Base-by-base conservation (phyloP, 2,113 vertebrate species). In the Andinoacara biseriatus region DNA sequence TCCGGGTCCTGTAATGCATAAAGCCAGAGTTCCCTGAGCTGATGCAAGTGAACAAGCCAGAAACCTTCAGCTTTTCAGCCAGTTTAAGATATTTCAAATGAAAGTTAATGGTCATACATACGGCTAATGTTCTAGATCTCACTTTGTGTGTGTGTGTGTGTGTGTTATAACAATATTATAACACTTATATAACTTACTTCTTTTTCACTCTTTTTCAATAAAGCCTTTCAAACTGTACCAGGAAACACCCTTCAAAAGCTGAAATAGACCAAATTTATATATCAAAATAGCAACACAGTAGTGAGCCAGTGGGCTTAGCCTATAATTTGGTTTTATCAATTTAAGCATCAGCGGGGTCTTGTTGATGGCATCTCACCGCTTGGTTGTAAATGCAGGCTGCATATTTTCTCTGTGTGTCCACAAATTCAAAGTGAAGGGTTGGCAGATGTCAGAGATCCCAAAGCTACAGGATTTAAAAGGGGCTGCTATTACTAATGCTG, bases 401-500 rank as follows among this genome's bases (percentile, higher is more conserved):
- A 2, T 46, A 7, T 49, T 33, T 13, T 29, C 57, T 80, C 61
- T n/a, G n/a, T 31, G 63, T 77, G 80, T 63, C 76, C 31, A 46
- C 49, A 77, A 35, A 63, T 59, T 20, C 38, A 26, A 20, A 29
- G 18, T 49, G 31, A 80, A 35, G 18, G 1, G 15, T 58, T 67
- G 35, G 31, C 78, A 81, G 78, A 84, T 78, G 78, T 78, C 58
- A 58, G 9, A 15, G 46, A 69, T 29, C 60, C 31, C 31, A 56
- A 10, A 38, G 26, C 26, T 62, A 33, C 59, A 33, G 54, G 14
- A 49, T 11, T 49, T 49, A 49, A 49, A 49, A 49, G 4, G 2
- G 46, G 46, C 46, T 49, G 46, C 5, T 49, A 7, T 18, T 49
- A 18, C 46, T 49, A 6, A 49, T 49, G 5, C 46, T 49, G 15